Percentiles rank a stretch among this genome's conserved stretches.
Conservation (phyloP, 2,113 vertebrate species). For the Takifugu bimaculatus region DNA sequence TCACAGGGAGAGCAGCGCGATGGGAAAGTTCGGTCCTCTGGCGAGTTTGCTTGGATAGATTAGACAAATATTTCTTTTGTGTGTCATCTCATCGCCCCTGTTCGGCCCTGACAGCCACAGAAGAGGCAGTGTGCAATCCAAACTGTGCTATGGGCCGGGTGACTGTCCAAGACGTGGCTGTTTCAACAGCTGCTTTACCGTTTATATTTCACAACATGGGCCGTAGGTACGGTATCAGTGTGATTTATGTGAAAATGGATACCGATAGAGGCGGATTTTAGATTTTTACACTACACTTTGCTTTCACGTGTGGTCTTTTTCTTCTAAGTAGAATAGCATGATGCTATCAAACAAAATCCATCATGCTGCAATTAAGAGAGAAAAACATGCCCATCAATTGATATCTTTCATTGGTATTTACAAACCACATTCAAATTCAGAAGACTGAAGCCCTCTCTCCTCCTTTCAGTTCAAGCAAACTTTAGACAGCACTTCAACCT, state of each 20-base stretch:
- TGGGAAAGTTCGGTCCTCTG: constrained; percentile 75
- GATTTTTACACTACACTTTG: constrained; percentile 31
- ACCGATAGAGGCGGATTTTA: constrained; percentile 27
- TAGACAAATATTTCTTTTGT: constrained; percentile 80
- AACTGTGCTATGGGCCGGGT: constrained; percentile 48
- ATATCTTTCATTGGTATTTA: no score
- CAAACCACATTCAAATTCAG: no score
- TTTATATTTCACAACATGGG: constrained; percentile 56
- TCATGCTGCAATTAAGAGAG: constrained; percentile 13
- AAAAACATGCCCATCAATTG: background rate
- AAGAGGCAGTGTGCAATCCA: constrained; percentile 45
- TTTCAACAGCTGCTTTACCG: constrained; percentile 61
- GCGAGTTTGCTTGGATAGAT: constrained; percentile 72
- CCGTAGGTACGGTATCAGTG: constrained; percentile 61
- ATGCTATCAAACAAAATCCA: background rate
- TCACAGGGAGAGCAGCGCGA: constrained; percentile 44
- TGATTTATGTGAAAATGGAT: constrained; percentile 39
- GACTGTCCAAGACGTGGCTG: constrained; percentile 46
- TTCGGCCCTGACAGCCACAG: constrained; percentile 64
- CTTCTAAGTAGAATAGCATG: no score
- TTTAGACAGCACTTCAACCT: constrained; percentile 21
- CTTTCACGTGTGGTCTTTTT: no score
- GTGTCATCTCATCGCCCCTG: constrained; percentile 61
- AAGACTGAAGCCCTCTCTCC: constrained; percentile 2
- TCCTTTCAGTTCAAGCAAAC: constrained; percentile 33